Conservation (phyloP, 1,140 invertebrate species). For the Drosophila sucinea region DNA sequence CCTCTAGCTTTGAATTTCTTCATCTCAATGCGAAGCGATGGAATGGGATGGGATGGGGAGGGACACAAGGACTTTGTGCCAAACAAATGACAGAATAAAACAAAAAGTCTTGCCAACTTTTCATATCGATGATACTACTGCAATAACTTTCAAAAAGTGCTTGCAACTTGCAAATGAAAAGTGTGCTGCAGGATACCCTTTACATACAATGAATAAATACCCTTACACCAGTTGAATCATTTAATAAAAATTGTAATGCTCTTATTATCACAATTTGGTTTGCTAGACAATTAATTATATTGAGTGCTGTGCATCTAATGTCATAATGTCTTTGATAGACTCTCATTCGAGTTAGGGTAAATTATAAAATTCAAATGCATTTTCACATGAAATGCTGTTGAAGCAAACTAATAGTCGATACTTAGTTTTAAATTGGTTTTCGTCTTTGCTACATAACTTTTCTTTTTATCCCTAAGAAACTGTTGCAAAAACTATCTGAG, state of each 20-base stretch:
- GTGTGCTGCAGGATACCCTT: neutral
- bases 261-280: neutral
- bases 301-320: too few relatives aligned
- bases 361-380: neutral
- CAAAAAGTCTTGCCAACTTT: conserved; percentile 5
- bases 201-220: too few relatives aligned
- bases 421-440: neutral
- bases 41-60: neutral
- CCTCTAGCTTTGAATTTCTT: neutral
- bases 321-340: neutral
- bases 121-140: neutral
- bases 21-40: neutral
- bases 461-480: conserved; percentile 1
- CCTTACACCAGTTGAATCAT: too few relatives aligned
- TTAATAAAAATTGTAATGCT: too few relatives aligned
- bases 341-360: neutral
- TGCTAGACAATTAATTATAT: neutral
- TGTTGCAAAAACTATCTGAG: neutral
- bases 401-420: neutral
- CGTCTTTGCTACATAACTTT: neutral
- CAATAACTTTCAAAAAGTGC: neutral
- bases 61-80: neutral
- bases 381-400: neutral
- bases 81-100: conserved; percentile 1
- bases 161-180: neutral